Evolutionary conservation across 2,888 invertebrate genomes (phyloP), one percentile per base, ranked within the genome.

Genomic region (Euspilapteryx auroguttella): DNA sequence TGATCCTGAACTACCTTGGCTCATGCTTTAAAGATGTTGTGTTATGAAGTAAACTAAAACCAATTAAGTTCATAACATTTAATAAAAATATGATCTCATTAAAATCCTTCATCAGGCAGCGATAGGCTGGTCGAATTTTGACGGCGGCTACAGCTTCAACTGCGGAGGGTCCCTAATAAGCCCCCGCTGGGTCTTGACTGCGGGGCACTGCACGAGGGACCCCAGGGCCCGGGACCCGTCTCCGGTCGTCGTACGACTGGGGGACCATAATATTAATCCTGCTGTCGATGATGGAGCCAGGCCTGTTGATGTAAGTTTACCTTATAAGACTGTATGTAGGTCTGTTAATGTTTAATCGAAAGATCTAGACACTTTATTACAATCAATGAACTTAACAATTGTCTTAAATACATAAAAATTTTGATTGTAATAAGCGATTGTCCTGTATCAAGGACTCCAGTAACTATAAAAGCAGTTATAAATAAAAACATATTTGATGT

Each of bases 91-190:
- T 2, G n/a, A n/a, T n/a, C n/a, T n/a, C 24, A 21, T 12, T 24
- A 28, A 21, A 10, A 22, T 17, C 23, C 12, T 2, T 14, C 29
- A 32, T 5, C 47, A 68, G 68, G 63, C 56, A 2, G 68, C 66
- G 0, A 45, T 68, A 2, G 68, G 68, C 3, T 68, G 56, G 55
- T 38, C 49, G 2, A 44, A 46, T 25, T 39, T 41, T 9, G 41
- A 44, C 1, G 51, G 45, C 10, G 42, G 48, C 1, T 64, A 76
- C 34, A 35, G 41, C 1, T 82, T 81, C 73, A 42, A 44, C 3
- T 87, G 88, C 40, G 87, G 87, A 0, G 88, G 86, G 0, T 78
- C 80, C 8, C 58, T 88, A 5, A 79, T 88, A 31, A 82, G 82
- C 29, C 71, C 80, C 1, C 58, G 61, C 5, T 85, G 78, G 47